Evolutionary conservation across 2,888 invertebrate genomes (phyloP), one percentile per base, ranked within the genome.

Genomic region (Trissonchulus sp.): DNA sequence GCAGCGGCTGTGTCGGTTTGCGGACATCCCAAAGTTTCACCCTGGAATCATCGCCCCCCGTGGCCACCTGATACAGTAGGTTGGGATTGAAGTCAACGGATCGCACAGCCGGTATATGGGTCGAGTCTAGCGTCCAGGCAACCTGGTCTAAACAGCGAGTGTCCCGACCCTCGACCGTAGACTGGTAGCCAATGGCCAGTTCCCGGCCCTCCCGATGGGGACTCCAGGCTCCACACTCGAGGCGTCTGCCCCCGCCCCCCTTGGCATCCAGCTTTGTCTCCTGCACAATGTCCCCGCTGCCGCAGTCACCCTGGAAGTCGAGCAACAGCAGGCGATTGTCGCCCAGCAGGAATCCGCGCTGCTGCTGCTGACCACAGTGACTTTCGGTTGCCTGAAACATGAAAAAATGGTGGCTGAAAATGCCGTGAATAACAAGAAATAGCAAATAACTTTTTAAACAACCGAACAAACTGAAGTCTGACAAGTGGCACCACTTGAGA

Each of bases 1-100:
- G 90, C 2, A 96, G 89, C 0, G 95, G 91, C 34, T 76, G 37
- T 23, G 74, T 37, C 78, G 91, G 89, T 74, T 88, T 88, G 73
- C 98, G 89, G 80, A 92, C 91, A 85, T 99, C 98, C 98, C 98
- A 99, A 80, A 99, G 93, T 84, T 94, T 93, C 28, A 94, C 89
- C 71, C 91, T 91, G 0, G 94, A 95, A 86, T 99, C 98, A 85
- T 99, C 98, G 0, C 98, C 98, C 79, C 93, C 95, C 1, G 92
- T 94, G 0, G 93, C 93, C 78, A 98, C 84, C 81, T 93, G 92
- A 83, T 96, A 96, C 82, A 95, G 96, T 2, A 79, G 72, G 86
- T 98, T 98, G n/a, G 95, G 93, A 87, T 99, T 99, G 84, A 95
- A 97, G 86, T 98, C 98, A 62, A 99, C 85, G 83, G 95, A 94